A percentile compares a stretch with the other conserved stretches of the same genome.
These are phyloP conservation scores for Callospermophilus lateralis DNA, from an alignment of 2,113 vertebrate genomes.

Conservation along the genomic window DNA sequence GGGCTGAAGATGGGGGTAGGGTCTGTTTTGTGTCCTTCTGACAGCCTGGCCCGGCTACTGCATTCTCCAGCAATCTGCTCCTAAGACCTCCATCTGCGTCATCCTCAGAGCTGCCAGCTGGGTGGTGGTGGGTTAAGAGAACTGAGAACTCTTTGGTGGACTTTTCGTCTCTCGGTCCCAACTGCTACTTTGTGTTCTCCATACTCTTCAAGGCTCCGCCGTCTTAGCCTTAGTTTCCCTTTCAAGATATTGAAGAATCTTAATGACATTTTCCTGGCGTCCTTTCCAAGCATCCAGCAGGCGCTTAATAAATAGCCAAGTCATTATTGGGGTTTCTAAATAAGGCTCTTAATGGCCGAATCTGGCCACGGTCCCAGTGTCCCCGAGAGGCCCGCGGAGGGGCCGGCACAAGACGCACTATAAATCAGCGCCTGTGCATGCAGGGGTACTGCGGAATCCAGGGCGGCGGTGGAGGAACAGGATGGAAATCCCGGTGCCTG, in stretches of 20 bases:
- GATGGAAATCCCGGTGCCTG: conserved; percentile 82
- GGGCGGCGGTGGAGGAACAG: conserved; percentile 16
- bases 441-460: background rate
- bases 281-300: conserved; percentile 64
- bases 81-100: conserved; percentile 65
- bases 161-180: background rate
- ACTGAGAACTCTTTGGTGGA: background rate
- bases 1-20: conserved; percentile 15
- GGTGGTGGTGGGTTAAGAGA: conserved; percentile 9
- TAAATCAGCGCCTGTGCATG: conserved; percentile 54
- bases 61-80: conserved; percentile 67
- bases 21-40: conserved; percentile 74
- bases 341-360: conserved; percentile 74
- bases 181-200: background rate
- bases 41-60: conserved; percentile 57
- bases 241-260: background rate
- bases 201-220: background rate
- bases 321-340: conserved; percentile 82
- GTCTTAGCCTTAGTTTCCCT: conserved; percentile 53
- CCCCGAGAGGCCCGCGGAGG: conserved; percentile 67
- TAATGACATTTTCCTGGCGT: conserved; percentile 13
- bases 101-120: conserved; percentile 42
- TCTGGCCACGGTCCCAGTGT: conserved; percentile 77
- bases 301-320: conserved; percentile 75
- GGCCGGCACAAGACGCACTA: conserved; percentile 68